Base-by-base conservation (phyloP, 92 coral and sea anemone species). In the Palythoa grandis region DNA sequence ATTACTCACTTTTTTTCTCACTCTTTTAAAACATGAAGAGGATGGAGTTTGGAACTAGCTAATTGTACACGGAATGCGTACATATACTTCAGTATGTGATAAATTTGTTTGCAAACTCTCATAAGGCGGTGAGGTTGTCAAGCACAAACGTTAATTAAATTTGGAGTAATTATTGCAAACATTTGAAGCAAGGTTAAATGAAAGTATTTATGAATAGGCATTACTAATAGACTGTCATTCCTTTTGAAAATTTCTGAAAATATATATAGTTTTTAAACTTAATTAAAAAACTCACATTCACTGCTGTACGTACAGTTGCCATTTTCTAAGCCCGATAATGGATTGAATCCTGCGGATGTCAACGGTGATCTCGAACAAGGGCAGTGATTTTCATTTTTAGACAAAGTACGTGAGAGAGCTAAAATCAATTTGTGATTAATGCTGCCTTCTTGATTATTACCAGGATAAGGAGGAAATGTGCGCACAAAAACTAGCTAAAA, bases 1-100 rank as follows among this genome's bases (percentile, higher is more conserved):
- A 43, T 43, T 19, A 19, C n/a, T 13, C 43, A 25, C 29, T 69
- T 37, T 25, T n/a, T 69, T 10, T 68, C 15, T 4, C 13, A 38
- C 16, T 40, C n/a, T 43, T 35, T 47, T 80, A 80, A 74, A 66
- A 65, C 38, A 70, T 7, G 40, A 6, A 66, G 40, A 66, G 47
- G 74, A 65, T 22, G 70, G 40, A 67, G 12, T 39, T 48, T 19
- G 40, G 40, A 80, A 48, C 20, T 20, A 1, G 14, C n/a, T 38
- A 68, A 47, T 43, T 65, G 53, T 80, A 40, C 74, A 11, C 16
- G 20, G 11, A 5, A 4, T 80, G 85, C 66, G 85, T 80, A 80
- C 61, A 67, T 80, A 68, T 47, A 40, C 85, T 80, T 80, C 43
- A 70, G 10, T 80, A n/a, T 43, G 43, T 20, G 74, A 78, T 78